phyloP scores from a whole-genome alignment of 2,113 vertebrate species.

The Gavia stellata region DNA sequence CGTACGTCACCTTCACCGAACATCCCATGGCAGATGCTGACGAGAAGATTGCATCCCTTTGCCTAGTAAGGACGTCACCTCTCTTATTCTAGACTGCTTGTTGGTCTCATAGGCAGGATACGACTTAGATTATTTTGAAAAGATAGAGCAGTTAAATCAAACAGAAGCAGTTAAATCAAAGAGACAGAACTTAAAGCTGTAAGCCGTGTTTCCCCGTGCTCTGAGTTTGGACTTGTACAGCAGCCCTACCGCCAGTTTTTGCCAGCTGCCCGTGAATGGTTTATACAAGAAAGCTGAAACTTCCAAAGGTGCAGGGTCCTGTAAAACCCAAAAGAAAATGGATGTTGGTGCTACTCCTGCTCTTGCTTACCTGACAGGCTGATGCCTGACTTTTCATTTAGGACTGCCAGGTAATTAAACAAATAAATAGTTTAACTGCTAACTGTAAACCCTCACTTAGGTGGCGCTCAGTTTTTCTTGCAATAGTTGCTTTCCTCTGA shows the following conservation, averaged over 20 bases:
- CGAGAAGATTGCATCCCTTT: conserved; percentile 88
- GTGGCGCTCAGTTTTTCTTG: neutral
- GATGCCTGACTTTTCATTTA: neutral
- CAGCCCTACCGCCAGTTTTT: neutral
- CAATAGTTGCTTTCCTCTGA: neutral
- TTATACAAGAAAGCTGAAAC: neutral
- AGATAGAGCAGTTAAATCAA: neutral
- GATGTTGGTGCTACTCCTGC: neutral
- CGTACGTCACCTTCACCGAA: conserved; percentile 88
- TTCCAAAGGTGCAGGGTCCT: neutral
- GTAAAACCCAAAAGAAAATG: neutral
- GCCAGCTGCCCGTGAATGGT: neutral
- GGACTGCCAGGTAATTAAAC: neutral
- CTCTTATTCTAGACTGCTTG: neutral
- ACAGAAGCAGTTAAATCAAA: neutral
- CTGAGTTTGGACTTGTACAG: neutral
- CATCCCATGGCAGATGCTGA: conserved; percentile 90
- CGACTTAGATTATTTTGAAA: rapidly evolving
- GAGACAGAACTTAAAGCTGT: neutral
- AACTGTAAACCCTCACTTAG: neutral
- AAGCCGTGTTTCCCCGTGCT: rapidly evolving
- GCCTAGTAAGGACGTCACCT: conserved; percentile 74
- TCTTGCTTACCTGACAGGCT: neutral
- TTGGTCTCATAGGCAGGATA: rapidly evolving
- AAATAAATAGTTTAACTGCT: neutral